These are phyloP conservation scores for Linnaemya tessellans DNA, from an alignment of 2,888 invertebrate species.

Conservation along the genomic window DNA sequence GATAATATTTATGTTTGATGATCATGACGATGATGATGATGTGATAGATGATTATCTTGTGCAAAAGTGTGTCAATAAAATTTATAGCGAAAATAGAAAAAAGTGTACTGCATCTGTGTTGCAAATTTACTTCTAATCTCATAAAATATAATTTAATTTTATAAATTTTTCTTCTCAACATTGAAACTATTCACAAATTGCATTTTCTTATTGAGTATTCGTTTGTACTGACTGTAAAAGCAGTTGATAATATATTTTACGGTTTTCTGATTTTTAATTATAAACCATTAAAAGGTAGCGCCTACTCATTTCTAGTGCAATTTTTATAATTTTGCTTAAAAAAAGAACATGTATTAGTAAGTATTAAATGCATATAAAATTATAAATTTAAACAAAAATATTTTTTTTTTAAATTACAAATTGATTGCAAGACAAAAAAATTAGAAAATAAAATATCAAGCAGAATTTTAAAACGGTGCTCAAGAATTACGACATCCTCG, in stretches of 20 bases:
- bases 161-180: not conserved
- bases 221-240: conserved; percentile 11
- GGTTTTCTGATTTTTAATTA: conserved; percentile 36
- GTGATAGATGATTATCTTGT: conserved; percentile 52
- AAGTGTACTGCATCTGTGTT: not conserved
- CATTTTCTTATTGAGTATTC: conserved; percentile 36
- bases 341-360: conserved; percentile 54
- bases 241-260: conserved; percentile 12
- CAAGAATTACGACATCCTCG: not conserved
- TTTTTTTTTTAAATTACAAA: too few relatives aligned
- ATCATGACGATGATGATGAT: conserved; percentile 39
- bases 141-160: conserved; percentile 32
- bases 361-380: conserved; percentile 28
- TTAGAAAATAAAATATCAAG: too few relatives aligned
- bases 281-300: conserved; percentile 3
- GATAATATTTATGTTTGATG: conserved; percentile 46
- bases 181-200: conserved; percentile 25
- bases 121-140: conserved; percentile 18
- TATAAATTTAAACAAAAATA: too few relatives aligned
- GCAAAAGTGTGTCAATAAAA: conserved; percentile 66
- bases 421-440: too few relatives aligned
- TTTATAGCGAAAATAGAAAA: conserved; percentile 11
- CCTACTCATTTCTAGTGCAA: conserved; percentile 18
- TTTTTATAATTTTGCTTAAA: not conserved
- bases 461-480: too few relatives aligned